These are phyloP conservation scores for Momotus momota DNA, from an alignment of 2,797 vertebrate genomes.

Conservation along the genomic window DNA sequence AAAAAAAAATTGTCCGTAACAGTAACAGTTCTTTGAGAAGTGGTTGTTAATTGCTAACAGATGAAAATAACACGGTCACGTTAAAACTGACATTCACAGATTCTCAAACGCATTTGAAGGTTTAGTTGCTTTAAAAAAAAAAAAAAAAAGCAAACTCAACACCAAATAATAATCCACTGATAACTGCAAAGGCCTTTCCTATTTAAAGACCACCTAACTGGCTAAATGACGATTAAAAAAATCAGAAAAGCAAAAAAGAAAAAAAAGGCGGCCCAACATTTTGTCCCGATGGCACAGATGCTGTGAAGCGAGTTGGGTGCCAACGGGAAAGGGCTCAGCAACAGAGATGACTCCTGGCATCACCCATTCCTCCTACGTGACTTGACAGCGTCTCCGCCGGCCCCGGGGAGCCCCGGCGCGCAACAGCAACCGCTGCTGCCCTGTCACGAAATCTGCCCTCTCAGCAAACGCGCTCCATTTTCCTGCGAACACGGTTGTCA, in stretches of 20 bases:
- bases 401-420: conserved; percentile 2
- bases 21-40: neutral
- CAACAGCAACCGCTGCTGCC: conserved; percentile 35
- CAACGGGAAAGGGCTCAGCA: conserved; percentile 21
- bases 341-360: conserved; percentile 32
- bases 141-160: too few relatives aligned
- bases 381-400: conserved; percentile 28
- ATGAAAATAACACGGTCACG: neutral
- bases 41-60: neutral
- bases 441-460: conserved; percentile 67
- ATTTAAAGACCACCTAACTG: neutral
- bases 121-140: neutral
- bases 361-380: conserved; percentile 33
- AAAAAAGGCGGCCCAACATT: neutral
- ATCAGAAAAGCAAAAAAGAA: rapidly evolving
- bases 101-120: neutral
- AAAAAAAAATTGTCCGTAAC: neutral
- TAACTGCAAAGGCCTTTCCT: neutral
- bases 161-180: too few relatives aligned
- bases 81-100: neutral
- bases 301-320: neutral
- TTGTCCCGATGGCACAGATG: conserved; percentile 22
- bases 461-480: conserved; percentile 71
- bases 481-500: conserved; percentile 34
- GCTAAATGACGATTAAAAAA: neutral